Evolutionary conservation across 92 coral and sea anemone genomes (phyloP).

Genomic region (Blastomussa wellsi): DNA sequence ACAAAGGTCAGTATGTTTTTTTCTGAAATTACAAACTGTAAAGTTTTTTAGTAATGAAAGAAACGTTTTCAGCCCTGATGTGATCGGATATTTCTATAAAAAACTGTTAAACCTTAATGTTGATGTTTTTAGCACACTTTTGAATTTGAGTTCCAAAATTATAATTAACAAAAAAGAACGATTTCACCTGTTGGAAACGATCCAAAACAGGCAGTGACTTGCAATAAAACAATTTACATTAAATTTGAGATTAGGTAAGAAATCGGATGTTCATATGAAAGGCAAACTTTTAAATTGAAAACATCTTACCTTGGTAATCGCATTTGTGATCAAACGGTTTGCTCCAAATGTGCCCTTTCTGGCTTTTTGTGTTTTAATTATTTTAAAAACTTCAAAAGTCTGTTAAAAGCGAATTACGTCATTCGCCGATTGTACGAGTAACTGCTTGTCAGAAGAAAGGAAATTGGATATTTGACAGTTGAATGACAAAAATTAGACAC

Average conservation of each 20-base stretch:
- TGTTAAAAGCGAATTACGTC: background rate
- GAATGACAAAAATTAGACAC: background rate
- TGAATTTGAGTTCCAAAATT: background rate
- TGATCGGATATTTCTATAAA: background rate
- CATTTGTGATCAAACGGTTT: background rate
- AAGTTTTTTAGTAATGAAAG: background rate
- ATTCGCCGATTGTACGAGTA: background rate
- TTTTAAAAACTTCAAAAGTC: background rate
- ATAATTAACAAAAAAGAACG: background rate
- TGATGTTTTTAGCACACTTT: background rate
- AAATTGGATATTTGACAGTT: constrained; percentile 6
- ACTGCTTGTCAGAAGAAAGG: constrained; percentile 4
- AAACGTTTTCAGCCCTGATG: background rate
- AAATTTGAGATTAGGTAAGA: background rate
- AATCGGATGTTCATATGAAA: background rate
- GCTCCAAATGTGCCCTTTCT: background rate
- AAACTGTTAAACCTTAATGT: background rate
- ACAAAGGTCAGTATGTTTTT: background rate
- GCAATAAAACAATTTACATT: background rate
- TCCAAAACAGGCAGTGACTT: background rate
- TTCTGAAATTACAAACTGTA: background rate
- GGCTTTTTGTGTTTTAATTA: background rate
- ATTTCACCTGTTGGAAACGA: background rate
- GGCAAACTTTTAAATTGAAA: background rate
- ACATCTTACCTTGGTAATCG: background rate